Base-by-base conservation (phyloP, 2,113 vertebrate genomes). In the Astatoreochromis straeleni region DNA sequence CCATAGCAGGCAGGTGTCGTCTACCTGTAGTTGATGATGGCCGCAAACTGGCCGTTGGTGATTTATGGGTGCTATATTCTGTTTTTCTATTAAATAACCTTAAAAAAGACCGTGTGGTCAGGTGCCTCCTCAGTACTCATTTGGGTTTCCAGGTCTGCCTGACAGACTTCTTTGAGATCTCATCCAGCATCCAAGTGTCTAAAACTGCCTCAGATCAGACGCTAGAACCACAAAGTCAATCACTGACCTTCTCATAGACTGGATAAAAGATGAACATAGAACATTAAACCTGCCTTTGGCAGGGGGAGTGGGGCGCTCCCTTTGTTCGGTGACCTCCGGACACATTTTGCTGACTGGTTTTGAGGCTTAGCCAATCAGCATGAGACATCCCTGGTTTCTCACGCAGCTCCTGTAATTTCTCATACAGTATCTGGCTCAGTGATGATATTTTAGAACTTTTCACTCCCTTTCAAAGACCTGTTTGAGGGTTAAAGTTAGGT, bases 331-430 rank as follows among this genome's bases (percentile, higher is more conserved):
- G 57, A 58, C 26, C 26, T 60, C 26, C 1, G 57, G 29, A 19
- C 57, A 0, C 14, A 60, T 60, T 60, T 60, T 60, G 14, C 57
- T 33, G 29, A 31, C 29, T 9, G 26, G 57, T 31, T 60, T 60
- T 60, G 57, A 60, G 57, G 26, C 26, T 7, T 19, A 60, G 29
- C 58, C 58, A 19, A 60, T 60, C 58, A 33, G 58, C 29, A 63
- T 7, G 9, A 33, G 29, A 4, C 16, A 19, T 33, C 29, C 16
- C 58, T 63, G 29, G 29, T 11, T 7, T 60, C 16, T 60, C 58
- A 33, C 0, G 0, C 29, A 33, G 16, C 16, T 60, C 29, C 0
- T 33, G 29, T 33, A 0, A 17, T 60, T 10, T 60, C 29, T 0
- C 0, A 19, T 33, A 33, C 58, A 60, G 29, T 33, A 33, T 60